Evolutionary conservation across 2,113 vertebrate species (phyloP).

Genomic region (Tetrao urogallus): DNA sequence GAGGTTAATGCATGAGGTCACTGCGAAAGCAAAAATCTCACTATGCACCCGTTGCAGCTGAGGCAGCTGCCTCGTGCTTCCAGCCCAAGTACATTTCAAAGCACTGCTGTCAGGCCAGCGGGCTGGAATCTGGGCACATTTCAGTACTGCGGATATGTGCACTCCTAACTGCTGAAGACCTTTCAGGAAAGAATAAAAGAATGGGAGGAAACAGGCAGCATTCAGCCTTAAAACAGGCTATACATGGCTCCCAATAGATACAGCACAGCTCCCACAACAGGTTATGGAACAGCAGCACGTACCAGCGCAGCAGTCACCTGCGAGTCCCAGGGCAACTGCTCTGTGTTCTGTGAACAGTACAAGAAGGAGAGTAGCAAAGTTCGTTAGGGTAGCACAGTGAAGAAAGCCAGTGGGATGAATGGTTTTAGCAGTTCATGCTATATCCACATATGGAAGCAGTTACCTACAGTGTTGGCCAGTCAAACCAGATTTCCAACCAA

Average conservation of each 20-base stretch:
- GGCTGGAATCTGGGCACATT: background rate
- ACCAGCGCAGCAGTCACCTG: rapidly evolving
- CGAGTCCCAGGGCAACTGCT: background rate
- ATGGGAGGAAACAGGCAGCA: background rate
- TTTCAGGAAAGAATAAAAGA: background rate
- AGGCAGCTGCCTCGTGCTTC: background rate
- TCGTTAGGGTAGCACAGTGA: background rate
- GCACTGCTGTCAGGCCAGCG: background rate
- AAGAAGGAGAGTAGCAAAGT: background rate
- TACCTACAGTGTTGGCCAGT: background rate
- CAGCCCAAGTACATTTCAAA: background rate
- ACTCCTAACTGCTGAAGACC: background rate
- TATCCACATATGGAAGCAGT: background rate
- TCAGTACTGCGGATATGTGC: rapidly evolving
- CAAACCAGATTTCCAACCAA: background rate
- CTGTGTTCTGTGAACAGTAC: background rate
- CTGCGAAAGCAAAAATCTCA: background rate
- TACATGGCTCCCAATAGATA: background rate
- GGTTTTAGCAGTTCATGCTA: rapidly evolving
- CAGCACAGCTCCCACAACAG: background rate
- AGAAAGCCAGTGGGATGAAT: background rate
- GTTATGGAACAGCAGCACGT: background rate
- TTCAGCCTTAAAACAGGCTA: constrained; percentile 4
- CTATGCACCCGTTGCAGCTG: background rate
- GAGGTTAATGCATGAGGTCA: background rate